phyloP scores from a whole-genome alignment of 2,113 vertebrate genomes.

The Pontoporia blainvillei region DNA sequence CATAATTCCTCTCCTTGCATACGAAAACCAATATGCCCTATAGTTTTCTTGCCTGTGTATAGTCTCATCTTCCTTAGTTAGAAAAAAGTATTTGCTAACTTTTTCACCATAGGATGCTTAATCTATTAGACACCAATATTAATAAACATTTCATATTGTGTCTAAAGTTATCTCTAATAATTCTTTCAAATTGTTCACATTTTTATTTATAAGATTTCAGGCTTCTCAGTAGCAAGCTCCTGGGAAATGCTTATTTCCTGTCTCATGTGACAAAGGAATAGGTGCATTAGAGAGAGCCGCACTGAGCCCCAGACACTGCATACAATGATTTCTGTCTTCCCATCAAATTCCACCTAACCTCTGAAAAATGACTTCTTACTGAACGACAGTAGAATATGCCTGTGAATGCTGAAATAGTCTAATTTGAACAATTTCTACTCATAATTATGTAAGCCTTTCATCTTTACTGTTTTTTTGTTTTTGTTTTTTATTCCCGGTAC shows the following conservation, averaged over 20 bases:
- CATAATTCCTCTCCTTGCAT: background rate
- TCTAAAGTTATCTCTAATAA: background rate
- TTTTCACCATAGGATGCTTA: background rate
- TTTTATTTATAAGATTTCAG: background rate
- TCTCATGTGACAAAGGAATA: background rate
- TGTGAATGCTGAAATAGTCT: background rate
- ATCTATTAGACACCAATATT: background rate
- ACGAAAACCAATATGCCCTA: background rate
- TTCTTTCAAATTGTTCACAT: background rate
- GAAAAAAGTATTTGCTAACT: background rate
- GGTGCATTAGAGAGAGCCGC: background rate
- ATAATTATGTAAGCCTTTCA: background rate
- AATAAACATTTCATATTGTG: background rate
- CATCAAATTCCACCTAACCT: background rate
- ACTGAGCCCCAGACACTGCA: background rate
- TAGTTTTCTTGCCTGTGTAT: background rate
- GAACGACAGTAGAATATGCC: background rate
- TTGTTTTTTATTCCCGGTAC: too few relatives aligned
- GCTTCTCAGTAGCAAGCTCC: background rate
- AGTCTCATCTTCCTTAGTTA: background rate
- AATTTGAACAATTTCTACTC: background rate
- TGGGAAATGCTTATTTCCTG: background rate
- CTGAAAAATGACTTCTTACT: background rate
- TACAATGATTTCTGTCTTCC: background rate
- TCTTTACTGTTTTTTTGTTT: background rate